Percentiles rank a stretch among this genome's conserved stretches.
Conservation (phyloP, 2,113 vertebrate genomes). For the Balaenoptera acutorostrata region DNA sequence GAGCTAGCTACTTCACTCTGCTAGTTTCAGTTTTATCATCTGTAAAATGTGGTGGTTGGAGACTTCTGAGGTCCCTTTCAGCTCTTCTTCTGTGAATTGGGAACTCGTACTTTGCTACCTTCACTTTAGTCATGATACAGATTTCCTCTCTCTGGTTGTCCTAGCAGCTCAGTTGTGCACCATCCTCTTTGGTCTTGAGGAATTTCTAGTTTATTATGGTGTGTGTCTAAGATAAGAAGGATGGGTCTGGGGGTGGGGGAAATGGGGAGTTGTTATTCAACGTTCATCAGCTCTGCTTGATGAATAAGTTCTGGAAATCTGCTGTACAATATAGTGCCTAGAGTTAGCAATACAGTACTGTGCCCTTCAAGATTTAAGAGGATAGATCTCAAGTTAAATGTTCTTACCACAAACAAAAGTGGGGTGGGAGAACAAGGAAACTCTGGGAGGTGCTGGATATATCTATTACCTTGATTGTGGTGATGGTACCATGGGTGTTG, state of each 20-base stretch:
- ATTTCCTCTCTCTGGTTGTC: not conserved
- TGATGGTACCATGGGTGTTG: not conserved
- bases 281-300: not conserved
- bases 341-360: not conserved
- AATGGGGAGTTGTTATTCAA: not conserved
- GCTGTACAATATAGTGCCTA: not conserved
- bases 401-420: not conserved
- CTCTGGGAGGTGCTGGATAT: not conserved
- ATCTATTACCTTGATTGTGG: not conserved
- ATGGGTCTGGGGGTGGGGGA: not conserved
- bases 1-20: not conserved
- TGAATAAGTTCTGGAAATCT: not conserved
- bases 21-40: conserved; percentile 21
- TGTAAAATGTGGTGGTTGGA: not conserved
- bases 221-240: not conserved
- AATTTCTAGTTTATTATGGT: not conserved
- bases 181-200: not conserved
- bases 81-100: not conserved
- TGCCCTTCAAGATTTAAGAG: not conserved
- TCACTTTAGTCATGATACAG: not conserved
- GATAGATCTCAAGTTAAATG: not conserved
- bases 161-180: not conserved
- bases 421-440: not conserved
- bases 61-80: not conserved
- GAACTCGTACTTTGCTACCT: not conserved